phyloP scores from a whole-genome alignment of 2,888 invertebrate genomes.

The Caenorhabditis drosophilae region DNA sequence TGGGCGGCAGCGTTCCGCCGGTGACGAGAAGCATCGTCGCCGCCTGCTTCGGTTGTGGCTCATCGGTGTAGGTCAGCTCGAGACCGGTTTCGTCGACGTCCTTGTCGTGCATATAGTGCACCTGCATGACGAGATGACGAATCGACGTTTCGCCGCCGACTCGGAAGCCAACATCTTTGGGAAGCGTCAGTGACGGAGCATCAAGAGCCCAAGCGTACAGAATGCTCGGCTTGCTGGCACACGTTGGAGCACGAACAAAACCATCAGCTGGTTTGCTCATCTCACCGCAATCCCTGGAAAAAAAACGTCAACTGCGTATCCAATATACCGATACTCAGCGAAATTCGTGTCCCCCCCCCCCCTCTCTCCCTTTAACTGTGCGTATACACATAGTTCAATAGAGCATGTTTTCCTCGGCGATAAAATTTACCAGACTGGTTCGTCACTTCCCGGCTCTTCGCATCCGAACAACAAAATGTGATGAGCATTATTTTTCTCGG shows the following conservation, averaged over 20 bases:
- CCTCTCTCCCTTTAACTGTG: no score
- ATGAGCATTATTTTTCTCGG: conserved; percentile 87
- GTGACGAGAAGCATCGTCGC: conserved; percentile 90
- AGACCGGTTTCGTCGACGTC: conserved; percentile 41
- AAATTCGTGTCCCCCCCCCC: no score
- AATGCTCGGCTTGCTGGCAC: conserved; percentile 75
- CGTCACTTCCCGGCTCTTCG: conserved; percentile 78
- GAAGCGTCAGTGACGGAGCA: conserved; percentile 82
- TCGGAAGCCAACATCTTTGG: conserved; percentile 83
- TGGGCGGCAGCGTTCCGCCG: conserved; percentile 77
- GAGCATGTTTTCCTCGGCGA: no score
- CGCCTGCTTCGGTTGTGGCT: conserved; percentile 78
- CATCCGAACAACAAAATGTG: conserved; percentile 93
- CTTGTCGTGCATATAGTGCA: conserved; percentile 48
- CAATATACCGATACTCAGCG: no score
- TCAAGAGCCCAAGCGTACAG: conserved; percentile 94
- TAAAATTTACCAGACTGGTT: conserved; percentile 77
- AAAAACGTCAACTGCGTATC: no score
- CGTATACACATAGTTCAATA: no score
- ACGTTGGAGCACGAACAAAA: conserved; percentile 77
- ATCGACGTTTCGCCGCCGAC: conserved; percentile 84
- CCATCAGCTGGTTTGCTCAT: conserved; percentile 75
- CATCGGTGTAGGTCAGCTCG: conserved; percentile 50
- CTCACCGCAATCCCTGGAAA: conserved; percentile 85
- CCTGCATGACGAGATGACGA: conserved; percentile 87